Evolutionary conservation across 2,797 vertebrate genomes (phyloP).

Genomic region (Poecilia wingei): DNA sequence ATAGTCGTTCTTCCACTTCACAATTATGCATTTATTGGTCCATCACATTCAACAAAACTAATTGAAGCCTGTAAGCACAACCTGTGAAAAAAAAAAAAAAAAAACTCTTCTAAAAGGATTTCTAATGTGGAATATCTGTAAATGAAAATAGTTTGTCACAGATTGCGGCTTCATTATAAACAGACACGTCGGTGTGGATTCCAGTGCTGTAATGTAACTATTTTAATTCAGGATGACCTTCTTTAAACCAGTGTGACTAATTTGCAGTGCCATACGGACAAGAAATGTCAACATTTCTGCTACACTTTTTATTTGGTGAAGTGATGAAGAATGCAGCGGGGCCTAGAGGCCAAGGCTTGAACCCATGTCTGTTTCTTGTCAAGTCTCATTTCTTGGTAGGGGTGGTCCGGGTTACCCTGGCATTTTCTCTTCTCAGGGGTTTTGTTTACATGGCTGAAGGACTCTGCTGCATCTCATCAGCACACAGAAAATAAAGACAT

Average conservation of each 20-base stretch:
- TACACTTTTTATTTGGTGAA: conserved; percentile 45
- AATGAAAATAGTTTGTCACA: conserved; percentile 15
- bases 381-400: conserved; percentile 72
- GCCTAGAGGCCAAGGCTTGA: conserved; percentile 71
- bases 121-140: conserved; percentile 14
- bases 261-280: conserved; percentile 41
- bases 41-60: neutral
- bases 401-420: conserved; percentile 66
- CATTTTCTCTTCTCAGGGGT: conserved; percentile 70
- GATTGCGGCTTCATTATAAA: conserved; percentile 11
- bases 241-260: conserved; percentile 42
- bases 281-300: conserved; percentile 55
- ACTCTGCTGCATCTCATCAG: conserved; percentile 75
- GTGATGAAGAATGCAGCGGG: conserved; percentile 59
- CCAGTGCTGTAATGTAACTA: conserved; percentile 2
- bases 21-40: neutral
- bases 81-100: neutral
- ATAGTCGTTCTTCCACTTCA: neutral
- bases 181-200: conserved; percentile 12
- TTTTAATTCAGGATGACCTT: conserved; percentile 30
- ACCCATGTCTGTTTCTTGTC: conserved; percentile 79
- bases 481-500: conserved; percentile 48
- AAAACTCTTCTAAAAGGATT: neutral
- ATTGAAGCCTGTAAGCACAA: neutral
- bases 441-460: conserved; percentile 74